Percentiles rank a stretch among this genome's conserved stretches.
These are phyloP conservation scores for Oegoconia quadripuncta DNA, from an alignment of 2,888 invertebrate genomes.

Conservation along the genomic window DNA sequence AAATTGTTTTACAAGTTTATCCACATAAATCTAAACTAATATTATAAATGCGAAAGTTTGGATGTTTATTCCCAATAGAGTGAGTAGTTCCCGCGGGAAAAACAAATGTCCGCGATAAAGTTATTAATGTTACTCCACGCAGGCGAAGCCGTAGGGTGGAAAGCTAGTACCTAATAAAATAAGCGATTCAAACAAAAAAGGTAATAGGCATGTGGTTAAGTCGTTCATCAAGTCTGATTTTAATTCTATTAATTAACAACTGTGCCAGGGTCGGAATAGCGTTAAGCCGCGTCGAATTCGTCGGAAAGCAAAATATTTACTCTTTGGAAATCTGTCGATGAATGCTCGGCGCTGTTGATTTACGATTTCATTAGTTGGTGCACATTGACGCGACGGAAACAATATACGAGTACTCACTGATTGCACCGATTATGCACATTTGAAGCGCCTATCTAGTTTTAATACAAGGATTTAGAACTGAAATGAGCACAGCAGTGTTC, in stretches of 20 bases:
- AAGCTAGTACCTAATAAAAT: too few species aligned
- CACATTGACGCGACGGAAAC: conserved; percentile 44
- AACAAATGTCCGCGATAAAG: too few species aligned
- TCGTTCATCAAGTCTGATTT: conserved; percentile 49
- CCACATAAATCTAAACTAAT: too few species aligned
- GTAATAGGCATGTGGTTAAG: conserved; percentile 42
- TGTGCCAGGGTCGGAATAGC: conserved; percentile 44
- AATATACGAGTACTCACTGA: conserved; percentile 44
- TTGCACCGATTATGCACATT: conserved; percentile 39
- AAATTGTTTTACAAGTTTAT: too few species aligned
- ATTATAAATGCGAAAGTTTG: too few species aligned
- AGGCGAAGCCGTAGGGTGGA: too few species aligned
- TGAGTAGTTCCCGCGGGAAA: too few species aligned
- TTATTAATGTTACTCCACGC: too few species aligned
- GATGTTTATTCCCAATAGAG: too few species aligned
- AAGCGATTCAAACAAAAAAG: background rate
- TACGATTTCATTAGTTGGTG: conserved; percentile 70
- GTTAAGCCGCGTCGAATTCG: conserved; percentile 23
- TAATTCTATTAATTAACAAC: conserved; percentile 63
- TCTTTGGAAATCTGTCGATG: conserved; percentile 49
- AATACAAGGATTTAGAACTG: conserved; percentile 7
- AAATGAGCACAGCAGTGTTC: conserved; percentile 7
- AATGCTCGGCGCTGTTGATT: conserved; percentile 59
- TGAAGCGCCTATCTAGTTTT: conserved; percentile 10
- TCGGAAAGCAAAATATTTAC: conserved; percentile 34